A percentile compares a stretch with the other conserved stretches of the same genome.
phyloP scores from a whole-genome alignment of 2,888 invertebrate species.

The Drosophila macrothrix region DNA sequence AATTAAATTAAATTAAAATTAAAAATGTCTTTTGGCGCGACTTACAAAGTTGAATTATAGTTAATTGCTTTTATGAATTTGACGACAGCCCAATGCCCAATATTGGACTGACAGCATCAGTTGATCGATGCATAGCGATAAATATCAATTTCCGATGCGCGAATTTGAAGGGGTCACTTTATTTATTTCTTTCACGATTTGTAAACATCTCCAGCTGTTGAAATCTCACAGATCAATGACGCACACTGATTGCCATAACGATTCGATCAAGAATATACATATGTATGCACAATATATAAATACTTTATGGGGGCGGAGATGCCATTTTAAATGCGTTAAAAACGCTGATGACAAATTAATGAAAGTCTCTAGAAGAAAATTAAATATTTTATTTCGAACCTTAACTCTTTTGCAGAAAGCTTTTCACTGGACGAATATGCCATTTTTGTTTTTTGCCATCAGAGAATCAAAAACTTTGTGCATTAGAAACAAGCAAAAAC shows the following conservation, averaged over 20 bases:
- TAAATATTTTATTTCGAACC: neutral
- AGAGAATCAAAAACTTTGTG: neutral
- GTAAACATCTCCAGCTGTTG: neutral
- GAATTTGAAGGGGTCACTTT: neutral
- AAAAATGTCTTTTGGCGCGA: neutral
- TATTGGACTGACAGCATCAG: neutral
- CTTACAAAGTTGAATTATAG: neutral
- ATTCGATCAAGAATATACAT: neutral
- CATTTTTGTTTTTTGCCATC: neutral
- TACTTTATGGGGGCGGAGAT: conserved; percentile 4
- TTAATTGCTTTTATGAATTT: neutral
- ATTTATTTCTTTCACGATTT: neutral
- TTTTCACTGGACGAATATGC: neutral
- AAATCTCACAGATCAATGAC: conserved; percentile 7
- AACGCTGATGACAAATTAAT: neutral
- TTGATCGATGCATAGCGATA: neutral
- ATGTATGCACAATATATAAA: neutral
- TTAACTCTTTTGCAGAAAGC: neutral
- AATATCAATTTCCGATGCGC: neutral
- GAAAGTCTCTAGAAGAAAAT: neutral
- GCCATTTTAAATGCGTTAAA: conserved; percentile 1
- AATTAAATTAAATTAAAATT: too few relatives aligned
- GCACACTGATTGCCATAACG: conserved; percentile 6
- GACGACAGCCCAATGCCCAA: neutral
- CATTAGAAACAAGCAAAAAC: neutral